Evolutionary conservation across 2,113 vertebrate genomes (phyloP), one percentile per base, ranked within the genome.

Genomic region (Elephas maximus): DNA sequence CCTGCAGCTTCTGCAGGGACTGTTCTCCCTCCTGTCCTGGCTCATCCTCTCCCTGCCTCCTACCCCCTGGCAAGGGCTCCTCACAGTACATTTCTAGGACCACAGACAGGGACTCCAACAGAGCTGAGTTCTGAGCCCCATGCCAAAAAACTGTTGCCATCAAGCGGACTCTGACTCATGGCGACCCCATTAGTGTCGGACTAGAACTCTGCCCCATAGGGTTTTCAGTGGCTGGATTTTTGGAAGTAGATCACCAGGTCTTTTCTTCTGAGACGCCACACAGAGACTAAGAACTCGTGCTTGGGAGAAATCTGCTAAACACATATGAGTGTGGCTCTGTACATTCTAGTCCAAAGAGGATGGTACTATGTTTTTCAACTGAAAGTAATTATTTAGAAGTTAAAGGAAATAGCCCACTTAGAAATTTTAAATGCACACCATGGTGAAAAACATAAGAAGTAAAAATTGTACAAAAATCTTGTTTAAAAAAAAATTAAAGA

Each of bases 21-120:
- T 8, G 2, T 2, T 20, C 37, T 33, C 8, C 14, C 5, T 0
- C 0, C 23, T 77, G 14, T 2, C 21, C 2, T 0, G 10, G 51
- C 10, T n/a, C 0, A 0, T 15, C 62, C 10, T 20, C 44, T 28
- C 57, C 1, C 18, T 1, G 37, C 71, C 1, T 12, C 1, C n/a
- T 1, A 6, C 12, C 9, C 23, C 23, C 4, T 24, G 26, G 26
- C 28, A 5, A 48, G 0, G 17, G 53, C 6, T 57, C 28, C 1
- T 1, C 44, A 28, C 65, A 24, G 37, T 4, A 3, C 8, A 21
- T 28, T 5, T 20, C 28, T 76, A n/a, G 67, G n/a, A 30, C 18
- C 71, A n/a, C 3, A 37, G 45, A 53, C 4, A 30, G 6, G 0
- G 0, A 48, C 44, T 24, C 12, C 5, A 28, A 0, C 3, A 0